Evolutionary conservation across 1,140 invertebrate species (phyloP).

Genomic region (Bradysia coprophila): DNA sequence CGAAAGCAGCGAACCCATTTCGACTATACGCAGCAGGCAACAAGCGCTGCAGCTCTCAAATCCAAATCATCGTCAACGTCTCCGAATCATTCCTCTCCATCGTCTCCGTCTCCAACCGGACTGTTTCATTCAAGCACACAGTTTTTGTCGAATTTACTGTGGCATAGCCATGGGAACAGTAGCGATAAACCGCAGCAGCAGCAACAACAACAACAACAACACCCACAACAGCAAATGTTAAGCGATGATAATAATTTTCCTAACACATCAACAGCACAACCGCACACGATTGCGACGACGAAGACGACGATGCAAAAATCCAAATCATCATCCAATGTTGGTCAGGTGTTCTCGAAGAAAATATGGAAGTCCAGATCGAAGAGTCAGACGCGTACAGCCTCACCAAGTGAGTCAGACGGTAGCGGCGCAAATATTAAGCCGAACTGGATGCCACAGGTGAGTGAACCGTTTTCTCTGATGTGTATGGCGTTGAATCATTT

Average conservation of each 20-base stretch:
- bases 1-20: not conserved
- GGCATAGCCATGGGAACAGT: slow-evolving; percentile 28
- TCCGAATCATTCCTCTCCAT: slow-evolving; percentile 13
- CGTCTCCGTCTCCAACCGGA: slow-evolving; percentile 17
- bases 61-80: slow-evolving; percentile 9
- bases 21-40: not conserved
- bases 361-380: slow-evolving; percentile 65
- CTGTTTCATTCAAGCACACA: slow-evolving; percentile 29
- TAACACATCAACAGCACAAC: slow-evolving; percentile 26
- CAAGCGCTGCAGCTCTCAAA: not conserved
- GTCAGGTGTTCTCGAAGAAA: slow-evolving; percentile 64
- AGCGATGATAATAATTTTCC: not conserved
- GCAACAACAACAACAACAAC: slow-evolving; percentile 9
- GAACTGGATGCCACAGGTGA: slow-evolving; percentile 70
- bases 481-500: too few relatives aligned
- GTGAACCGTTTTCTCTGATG: too few relatives aligned
- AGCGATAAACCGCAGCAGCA: not conserved
- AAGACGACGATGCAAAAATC: slow-evolving; percentile 57
- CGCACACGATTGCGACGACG: slow-evolving; percentile 11
- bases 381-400: slow-evolving; percentile 42
- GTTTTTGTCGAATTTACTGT: slow-evolving; percentile 37
- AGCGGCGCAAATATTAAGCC: too few relatives aligned
- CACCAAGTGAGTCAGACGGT: too few relatives aligned
- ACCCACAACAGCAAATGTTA: not conserved
- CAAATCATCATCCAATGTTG: slow-evolving; percentile 67